Evolutionary conservation across 1,140 invertebrate genomes (phyloP).

Genomic region (Tribolium madens): DNA sequence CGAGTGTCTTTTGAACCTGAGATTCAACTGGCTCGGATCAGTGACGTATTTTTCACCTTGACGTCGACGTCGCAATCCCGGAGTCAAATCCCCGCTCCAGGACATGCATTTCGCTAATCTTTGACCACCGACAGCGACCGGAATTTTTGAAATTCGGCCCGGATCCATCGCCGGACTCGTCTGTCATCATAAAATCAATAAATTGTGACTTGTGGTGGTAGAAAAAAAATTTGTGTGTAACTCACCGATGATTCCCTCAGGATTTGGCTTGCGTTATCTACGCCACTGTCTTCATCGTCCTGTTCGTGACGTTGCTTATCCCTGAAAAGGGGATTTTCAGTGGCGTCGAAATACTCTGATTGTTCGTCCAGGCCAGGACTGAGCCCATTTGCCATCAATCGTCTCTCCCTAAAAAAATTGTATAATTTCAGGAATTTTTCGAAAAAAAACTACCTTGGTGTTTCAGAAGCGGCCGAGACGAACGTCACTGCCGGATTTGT

Average conservation of each 20-base stretch:
- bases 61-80: conserved; percentile 73
- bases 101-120: conserved; percentile 64
- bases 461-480: conserved; percentile 58
- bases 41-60: conserved; percentile 78
- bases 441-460: conserved; percentile 54
- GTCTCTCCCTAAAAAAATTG: conserved; percentile 53
- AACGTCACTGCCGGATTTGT: conserved; percentile 62
- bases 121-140: conserved; percentile 62
- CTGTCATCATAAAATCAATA: no score
- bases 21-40: conserved; percentile 74
- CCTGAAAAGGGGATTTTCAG: conserved; percentile 61
- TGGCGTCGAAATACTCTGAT: conserved; percentile 64
- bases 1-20: conserved; percentile 73
- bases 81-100: conserved; percentile 68
- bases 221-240: no score
- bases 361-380: conserved; percentile 65
- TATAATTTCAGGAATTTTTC: not conserved
- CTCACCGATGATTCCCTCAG: conserved; percentile 63
- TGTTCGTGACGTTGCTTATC: conserved; percentile 59
- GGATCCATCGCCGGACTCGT: conserved; percentile 62
- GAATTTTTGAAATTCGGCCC: conserved; percentile 61
- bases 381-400: conserved; percentile 61
- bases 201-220: no score
- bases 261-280: conserved; percentile 65
- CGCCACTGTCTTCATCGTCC: conserved; percentile 65